phyloP scores from a whole-genome alignment of 1,140 invertebrate genomes.

The Bradynema listronoti region DNA sequence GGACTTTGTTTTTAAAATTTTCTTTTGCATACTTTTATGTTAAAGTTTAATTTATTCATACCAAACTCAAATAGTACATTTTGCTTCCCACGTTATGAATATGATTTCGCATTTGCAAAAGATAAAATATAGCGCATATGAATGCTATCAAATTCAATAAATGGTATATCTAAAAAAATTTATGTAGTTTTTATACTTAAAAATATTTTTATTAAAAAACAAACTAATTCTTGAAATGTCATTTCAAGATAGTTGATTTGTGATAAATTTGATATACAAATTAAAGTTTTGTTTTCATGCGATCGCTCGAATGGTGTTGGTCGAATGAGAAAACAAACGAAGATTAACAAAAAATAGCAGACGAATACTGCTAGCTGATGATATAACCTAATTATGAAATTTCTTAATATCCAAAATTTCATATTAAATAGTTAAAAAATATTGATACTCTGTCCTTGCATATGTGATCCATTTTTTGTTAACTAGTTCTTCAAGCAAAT shows the following conservation, averaged over 20 bases:
- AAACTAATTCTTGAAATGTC: constrained; percentile 1
- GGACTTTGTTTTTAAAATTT: no score
- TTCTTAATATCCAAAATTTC: constrained; percentile 1
- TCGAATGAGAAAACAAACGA: constrained; percentile 43
- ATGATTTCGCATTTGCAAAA: constrained; percentile 43
- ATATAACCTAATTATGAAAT: constrained; percentile 38
- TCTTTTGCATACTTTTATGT: no score
- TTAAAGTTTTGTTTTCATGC: constrained; percentile 22
- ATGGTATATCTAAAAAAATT: constrained; percentile 34
- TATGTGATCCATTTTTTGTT: constrained; percentile 97
- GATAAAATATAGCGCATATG: constrained; percentile 36
- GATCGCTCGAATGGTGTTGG: constrained; percentile 48
- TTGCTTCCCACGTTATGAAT: constrained; percentile 48
- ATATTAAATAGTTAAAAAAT: background rate
- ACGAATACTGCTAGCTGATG: constrained; percentile 35
- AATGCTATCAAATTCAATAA: constrained; percentile 39
- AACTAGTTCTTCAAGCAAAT: constrained; percentile 81
- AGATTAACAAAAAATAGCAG: constrained; percentile 40
- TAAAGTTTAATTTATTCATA: constrained; percentile 58
- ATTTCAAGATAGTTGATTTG: constrained; percentile 2
- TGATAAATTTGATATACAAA: constrained; percentile 30
- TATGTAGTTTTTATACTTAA: background rate
- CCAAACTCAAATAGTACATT: constrained; percentile 62
- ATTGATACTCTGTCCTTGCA: constrained; percentile 72
- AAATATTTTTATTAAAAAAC: background rate